These are phyloP conservation scores for Galerucella nymphaeae DNA, from an alignment of 2,888 invertebrate species.

Conservation along the genomic window DNA sequence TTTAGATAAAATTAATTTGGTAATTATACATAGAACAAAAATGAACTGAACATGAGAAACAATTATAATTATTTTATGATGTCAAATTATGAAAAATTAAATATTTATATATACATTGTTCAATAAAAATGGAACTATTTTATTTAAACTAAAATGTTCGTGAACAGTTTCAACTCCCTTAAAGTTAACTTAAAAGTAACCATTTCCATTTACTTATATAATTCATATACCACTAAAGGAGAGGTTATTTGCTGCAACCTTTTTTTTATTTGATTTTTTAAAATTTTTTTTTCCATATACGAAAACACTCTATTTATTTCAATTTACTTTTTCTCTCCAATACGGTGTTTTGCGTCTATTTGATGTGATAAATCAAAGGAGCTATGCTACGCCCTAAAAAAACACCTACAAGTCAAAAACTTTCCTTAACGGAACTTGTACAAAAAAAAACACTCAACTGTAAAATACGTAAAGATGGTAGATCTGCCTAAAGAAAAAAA, in stretches of 20 bases:
- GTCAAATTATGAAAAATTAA: not conserved
- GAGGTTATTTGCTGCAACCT: conserved; percentile 34
- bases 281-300: conserved; percentile 20
- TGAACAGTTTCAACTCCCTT: not conserved
- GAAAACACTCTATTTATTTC: conserved; percentile 30
- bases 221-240: conserved; percentile 40
- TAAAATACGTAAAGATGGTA: conserved; percentile 42
- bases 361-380: conserved; percentile 36
- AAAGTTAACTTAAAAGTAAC: conserved; percentile 33
- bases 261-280: conserved; percentile 25
- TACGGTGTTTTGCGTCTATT: conserved; percentile 38
- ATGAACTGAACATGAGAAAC: conserved; percentile 22
- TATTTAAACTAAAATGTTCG: no score
- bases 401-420: conserved; percentile 36
- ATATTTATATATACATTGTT: no score
- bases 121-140: no score
- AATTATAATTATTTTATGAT: not conserved
- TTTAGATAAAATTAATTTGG: conserved; percentile 18
- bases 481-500: conserved; percentile 42
- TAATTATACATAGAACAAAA: conserved; percentile 16
- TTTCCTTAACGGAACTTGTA: conserved; percentile 34
- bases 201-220: conserved; percentile 33
- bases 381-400: conserved; percentile 39
- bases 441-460: conserved; percentile 44
- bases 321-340: conserved; percentile 14